phyloP scores from a whole-genome alignment of 2,888 invertebrate species.

The Anorthoa munda region DNA sequence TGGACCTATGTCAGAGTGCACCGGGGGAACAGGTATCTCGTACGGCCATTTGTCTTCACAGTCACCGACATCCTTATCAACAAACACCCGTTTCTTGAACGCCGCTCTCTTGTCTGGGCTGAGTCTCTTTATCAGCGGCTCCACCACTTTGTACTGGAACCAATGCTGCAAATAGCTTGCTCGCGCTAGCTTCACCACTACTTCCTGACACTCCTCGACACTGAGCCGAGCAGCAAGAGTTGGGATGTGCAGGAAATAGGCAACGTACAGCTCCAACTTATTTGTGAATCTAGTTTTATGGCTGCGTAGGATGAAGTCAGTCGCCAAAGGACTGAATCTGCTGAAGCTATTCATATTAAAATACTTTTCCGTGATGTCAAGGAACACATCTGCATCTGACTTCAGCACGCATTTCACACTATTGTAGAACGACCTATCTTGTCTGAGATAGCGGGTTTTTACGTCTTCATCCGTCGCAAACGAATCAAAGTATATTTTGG shows the following conservation, averaged over 20 bases:
- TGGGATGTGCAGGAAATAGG: slow-evolving; percentile 73
- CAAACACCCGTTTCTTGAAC: slow-evolving; percentile 76
- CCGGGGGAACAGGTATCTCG: slow-evolving; percentile 54
- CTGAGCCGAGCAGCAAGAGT: slow-evolving; percentile 73
- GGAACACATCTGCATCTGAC: slow-evolving; percentile 69
- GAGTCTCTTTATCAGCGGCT: slow-evolving; percentile 76
- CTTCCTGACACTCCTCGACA: slow-evolving; percentile 73
- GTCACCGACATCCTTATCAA: slow-evolving; percentile 72
- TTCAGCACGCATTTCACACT: slow-evolving; percentile 75
- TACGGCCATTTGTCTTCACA: slow-evolving; percentile 73
- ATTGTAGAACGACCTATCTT: slow-evolving; percentile 67
- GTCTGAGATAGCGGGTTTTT: slow-evolving; percentile 60
- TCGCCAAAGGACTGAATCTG: slow-evolving; percentile 66
- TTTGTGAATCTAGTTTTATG: slow-evolving; percentile 72
- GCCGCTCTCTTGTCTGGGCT: slow-evolving; percentile 66
- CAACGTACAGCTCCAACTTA: slow-evolving; percentile 77
- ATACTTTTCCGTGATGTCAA: slow-evolving; percentile 77
- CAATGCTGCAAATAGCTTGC: slow-evolving; percentile 73
- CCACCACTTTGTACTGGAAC: slow-evolving; percentile 76
- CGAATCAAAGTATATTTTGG: slow-evolving; percentile 74
- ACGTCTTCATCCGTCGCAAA: slow-evolving; percentile 67
- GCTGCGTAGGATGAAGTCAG: slow-evolving; percentile 73
- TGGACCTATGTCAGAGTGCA: background rate
- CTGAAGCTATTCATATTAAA: slow-evolving; percentile 58
- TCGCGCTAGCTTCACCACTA: slow-evolving; percentile 73